Evolutionary conservation across 92 coral and sea anemone genomes (phyloP), one percentile per base, ranked within the genome.

Genomic region (Phenganax subtilis): DNA sequence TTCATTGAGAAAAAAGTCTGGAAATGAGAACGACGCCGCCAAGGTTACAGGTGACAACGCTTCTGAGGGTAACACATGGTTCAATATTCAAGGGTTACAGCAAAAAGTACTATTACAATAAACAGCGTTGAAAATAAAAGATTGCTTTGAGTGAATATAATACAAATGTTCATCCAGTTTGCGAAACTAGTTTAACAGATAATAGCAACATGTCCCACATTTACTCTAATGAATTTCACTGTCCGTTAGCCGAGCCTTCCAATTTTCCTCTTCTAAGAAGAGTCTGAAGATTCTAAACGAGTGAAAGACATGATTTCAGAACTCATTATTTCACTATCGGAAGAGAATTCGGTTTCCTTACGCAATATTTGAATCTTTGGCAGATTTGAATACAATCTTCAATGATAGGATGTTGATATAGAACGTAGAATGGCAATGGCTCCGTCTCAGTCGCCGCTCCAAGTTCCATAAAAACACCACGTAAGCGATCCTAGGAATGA

Each of bases 351-450:
- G 6, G n/a, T n/a, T 55, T 70, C 9, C 97, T 85, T 84, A 94
- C 98, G 75, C 88, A 77, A 67, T 93, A 76, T 71, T 88, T 92
- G 76, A 78, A 94, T 51, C 89, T 85, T 87, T 90, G 97, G 75
- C 97, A 94, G 86, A 89, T 88, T 51, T 90, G 97, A 88, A 94
- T 86, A 74, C 93, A 92, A 87, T 94, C 98, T 82, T 92, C 97
- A 80, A 92, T 90, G 57, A 94, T 92, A 37, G 98, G 98, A 82
- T 94, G 98, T 17, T 92, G 98, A 75, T 90, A 92, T 30, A 94
- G 80, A 37, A 92, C 81, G 71, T 92, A 97, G 71, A 94, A 90
- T 55, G 98, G 97, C 29, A 92, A 82, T 27, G 98, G 86, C 69
- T 90, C 97, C 8, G 88, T 78, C 85, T 92, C 96, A 83, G 86